Evolutionary conservation across 2,888 invertebrate species (phyloP), one percentile per base, ranked within the genome.

Genomic region (Mythimna lalbum): DNA sequence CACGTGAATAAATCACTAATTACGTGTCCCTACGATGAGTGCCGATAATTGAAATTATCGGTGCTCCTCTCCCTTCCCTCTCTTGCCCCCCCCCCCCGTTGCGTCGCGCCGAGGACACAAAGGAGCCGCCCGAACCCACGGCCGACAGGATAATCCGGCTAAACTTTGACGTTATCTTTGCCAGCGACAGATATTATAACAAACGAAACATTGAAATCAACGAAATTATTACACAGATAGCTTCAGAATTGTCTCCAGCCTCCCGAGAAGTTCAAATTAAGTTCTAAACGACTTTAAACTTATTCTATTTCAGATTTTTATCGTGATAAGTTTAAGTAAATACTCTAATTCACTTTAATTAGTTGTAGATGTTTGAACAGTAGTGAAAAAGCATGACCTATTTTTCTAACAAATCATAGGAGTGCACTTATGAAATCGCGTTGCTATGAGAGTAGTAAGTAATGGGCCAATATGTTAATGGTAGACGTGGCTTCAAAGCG

Each of bases 31-130:
- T 74, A 82, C 84, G 87, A 89, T 86, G 88, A 89, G 87, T 85
- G 83, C 80, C 79, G 86, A 90, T 92, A 91, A 91, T 92, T 91
- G 90, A 90, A 91, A 90, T 90, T 90, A 79, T 79, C 72, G 62
- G 78, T n/a, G 62, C 39, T 31, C 67, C 66, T 62, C 57, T 86
- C 83, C 73, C 83, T 76, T 69, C 79, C 83, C 27, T 81, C 12
- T n/a, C 86, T 82, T 77, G 72, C 80, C 83, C 36, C 82, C 86
- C 82, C 76, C 72, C 80, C 83, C 36, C 82, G 4, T 6, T n/a
- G 47, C 36, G 85, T 43, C 43, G 84, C 79, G 84, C 82, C 77
- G 77, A 84, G 73, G 83, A 85, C 81, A 86, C 87, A 88, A 85
- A 84, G 81, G 86, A 73, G 79, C 78, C 83, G 78, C 86, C 87